Evolutionary conservation across 1,140 invertebrate genomes (phyloP), one percentile per base, ranked within the genome.

Genomic region (Paracyclopina nana): DNA sequence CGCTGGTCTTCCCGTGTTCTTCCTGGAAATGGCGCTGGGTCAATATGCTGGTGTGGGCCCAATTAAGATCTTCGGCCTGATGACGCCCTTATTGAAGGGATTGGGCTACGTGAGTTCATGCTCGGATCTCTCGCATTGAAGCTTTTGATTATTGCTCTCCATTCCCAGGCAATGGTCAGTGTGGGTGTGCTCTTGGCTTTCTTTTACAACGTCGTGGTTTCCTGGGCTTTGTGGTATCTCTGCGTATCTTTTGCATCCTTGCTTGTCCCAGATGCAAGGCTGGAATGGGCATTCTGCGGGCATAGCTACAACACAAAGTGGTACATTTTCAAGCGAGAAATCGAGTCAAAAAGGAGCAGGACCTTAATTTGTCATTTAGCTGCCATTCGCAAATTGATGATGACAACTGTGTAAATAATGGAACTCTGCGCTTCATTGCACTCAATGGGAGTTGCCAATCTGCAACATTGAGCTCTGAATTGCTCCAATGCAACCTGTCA

Each of bases 1-100:
- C 52, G 83, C 88, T 63, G 71, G 72, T 12, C 61, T 73, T 49
- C 72, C 72, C 1, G 52, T 74, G 25, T 73, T 74, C 55, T 70
- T 72, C 53, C 68, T 74, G 70, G 72, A 73, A 49, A 56, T 62
- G 5, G 44, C 58, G 2, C 43, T 62, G 16, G 60, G 60, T 1
- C 60, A 61, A 38, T 52, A 51, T 50, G 45, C 50, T 4, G 40
- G 50, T 3, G 50, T 46, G 12, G 50, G 50, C 3, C 50, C 50
- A 16, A 28, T 52, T 28, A 52, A 43, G 12, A 52, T 48, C 2
- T 52, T 48, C n/a, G 27, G 22, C 20, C 16, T 22, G 11, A 18
- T 52, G 4, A 50, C 34, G 5, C 50, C 50, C 11, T 25, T 48
- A 18, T 14, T 38, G 4, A 22, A 38, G 18, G 50, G 50, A 9